phyloP scores from a whole-genome alignment of 1,140 invertebrate species.

The Trachymyrmex septentrionalis region DNA sequence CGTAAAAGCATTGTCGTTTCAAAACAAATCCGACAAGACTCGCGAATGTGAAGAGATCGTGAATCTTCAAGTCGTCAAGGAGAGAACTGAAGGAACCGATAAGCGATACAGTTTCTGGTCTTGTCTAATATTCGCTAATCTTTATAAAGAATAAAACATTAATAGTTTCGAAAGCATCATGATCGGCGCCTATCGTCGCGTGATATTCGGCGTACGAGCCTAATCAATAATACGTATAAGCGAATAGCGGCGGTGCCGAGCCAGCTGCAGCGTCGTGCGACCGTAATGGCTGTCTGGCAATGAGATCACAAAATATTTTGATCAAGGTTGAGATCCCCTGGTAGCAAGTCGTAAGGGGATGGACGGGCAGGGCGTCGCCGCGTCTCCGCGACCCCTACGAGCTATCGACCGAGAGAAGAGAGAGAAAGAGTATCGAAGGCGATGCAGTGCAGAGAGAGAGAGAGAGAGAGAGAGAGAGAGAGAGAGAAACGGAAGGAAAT shows the following conservation, averaged over 20 bases:
- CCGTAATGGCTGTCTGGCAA: conserved; percentile 64
- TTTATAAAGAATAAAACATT: background rate
- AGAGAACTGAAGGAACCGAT: background rate
- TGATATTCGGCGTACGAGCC: conserved; percentile 43
- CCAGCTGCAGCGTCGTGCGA: conserved; percentile 27
- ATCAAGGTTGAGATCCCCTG: conserved; percentile 83
- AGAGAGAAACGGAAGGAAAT: conserved; percentile 29
- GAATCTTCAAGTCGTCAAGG: background rate
- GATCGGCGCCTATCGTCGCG: conserved; percentile 28
- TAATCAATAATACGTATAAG: conserved; percentile 54
- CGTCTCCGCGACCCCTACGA: conserved; percentile 85
- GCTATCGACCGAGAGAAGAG: conserved; percentile 84
- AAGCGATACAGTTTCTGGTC: background rate
- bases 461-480: conserved; percentile 43
- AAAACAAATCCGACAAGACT: conserved; percentile 10
- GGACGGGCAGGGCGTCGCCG: conserved; percentile 85
- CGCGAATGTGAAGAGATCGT: background rate
- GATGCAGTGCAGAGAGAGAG: conserved; percentile 40
- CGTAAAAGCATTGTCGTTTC: conserved; percentile 20
- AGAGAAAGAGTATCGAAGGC: conserved; percentile 71
- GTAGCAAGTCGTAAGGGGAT: conserved; percentile 79
- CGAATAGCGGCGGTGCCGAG: conserved; percentile 50
- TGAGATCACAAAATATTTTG: conserved; percentile 67
- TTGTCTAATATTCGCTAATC: background rate
- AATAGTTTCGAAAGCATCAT: background rate